Base-by-base conservation (phyloP, 1,140 invertebrate species). In the Scaptomyza montana region DNA sequence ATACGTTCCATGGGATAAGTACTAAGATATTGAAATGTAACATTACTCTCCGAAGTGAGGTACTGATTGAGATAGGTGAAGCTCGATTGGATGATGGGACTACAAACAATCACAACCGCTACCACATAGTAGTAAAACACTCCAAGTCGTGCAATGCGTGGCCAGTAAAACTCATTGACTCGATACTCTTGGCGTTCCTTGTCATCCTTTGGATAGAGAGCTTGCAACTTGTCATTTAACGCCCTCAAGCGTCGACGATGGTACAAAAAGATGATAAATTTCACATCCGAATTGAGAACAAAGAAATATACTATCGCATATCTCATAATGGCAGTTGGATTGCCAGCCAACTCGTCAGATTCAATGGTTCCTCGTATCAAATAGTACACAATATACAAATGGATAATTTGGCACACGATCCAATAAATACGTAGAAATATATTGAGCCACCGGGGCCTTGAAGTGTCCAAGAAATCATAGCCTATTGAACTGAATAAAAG, bases 121-220 rank as follows among this genome's bases (percentile, higher is more conserved):
- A 62, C 47, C 12, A 46, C 41, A 33, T 77, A 84, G 19, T 76
- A 84, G 21, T 64, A 67, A 36, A 49, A 68, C 7, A 84, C 41
- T 4, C 62, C 53, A 61, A 50, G 56, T 21, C 61, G 67, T 0
- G 60, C 51, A 7, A 13, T 33, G 9, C 51, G 50, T 1, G 76
- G 62, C 39, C 81, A 72, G 30, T 60, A 85, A 50, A 65, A 85
- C 1, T 49, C 51, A 19, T 84, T 64, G 2, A 85, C 76, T 4
- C 62, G 21, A 30, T 84, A 72, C 2, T 41, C 36, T 5, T 13
- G 25, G 2, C 56, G 61, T 0, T 47, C 8, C 0, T 8, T 2
- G 0, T 64, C 47, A 2, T 50, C 59, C 0, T 7, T 3, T 1
- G 80, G 80, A 70, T 77, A 85, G 0, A 78, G 3, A 9, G 36